Conservation (phyloP, 2,113 vertebrate genomes). For the Phaethon lepturus region DNA sequence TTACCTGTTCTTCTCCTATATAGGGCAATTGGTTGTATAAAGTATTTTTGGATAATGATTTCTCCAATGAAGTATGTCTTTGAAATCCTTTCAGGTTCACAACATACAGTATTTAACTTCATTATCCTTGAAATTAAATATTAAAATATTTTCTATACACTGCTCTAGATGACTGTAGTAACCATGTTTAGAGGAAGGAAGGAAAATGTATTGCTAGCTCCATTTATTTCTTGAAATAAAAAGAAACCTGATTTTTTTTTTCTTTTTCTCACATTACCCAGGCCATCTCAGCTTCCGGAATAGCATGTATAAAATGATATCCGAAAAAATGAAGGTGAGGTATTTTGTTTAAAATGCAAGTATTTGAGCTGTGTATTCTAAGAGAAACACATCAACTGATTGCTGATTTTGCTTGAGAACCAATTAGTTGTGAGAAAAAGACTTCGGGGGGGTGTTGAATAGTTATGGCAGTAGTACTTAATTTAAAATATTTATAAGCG, state of each 20-base stretch:
- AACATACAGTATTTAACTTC: background rate
- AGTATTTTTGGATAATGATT: background rate
- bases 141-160: background rate
- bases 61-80: background rate
- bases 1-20: background rate
- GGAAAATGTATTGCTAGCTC: background rate
- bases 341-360: background rate
- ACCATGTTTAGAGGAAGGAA: background rate
- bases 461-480: background rate
- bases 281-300: background rate
- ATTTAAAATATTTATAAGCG: background rate
- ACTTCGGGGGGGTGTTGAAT: background rate
- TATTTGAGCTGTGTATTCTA: background rate
- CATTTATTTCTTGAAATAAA: background rate
- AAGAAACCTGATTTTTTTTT: background rate
- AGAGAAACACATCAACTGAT: background rate
- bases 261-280: background rate
- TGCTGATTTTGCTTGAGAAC: background rate
- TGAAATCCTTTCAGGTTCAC: background rate
- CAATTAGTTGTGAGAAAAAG: background rate
- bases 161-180: background rate
- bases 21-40: background rate
- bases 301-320: background rate
- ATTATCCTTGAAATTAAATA: background rate
- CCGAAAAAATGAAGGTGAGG: rapidly evolving